Conservation (phyloP, 2,888 invertebrate genomes). For the Hydropsyche betteni region DNA sequence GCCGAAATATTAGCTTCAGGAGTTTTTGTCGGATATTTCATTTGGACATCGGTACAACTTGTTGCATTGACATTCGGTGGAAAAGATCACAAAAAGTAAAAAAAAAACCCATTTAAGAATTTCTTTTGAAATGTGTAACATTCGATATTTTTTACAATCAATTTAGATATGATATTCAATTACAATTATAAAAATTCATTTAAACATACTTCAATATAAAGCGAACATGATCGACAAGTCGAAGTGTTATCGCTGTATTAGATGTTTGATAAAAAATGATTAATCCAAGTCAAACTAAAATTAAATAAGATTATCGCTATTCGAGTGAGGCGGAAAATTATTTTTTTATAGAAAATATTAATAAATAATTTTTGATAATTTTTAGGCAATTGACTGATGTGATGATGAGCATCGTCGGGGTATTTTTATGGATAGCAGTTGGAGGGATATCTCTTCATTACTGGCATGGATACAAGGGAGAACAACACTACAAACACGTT, state of each 20-base stretch:
- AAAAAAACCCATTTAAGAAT: not conserved
- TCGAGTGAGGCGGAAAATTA: too few species aligned
- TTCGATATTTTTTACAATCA: too few species aligned
- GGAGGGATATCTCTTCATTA: conserved; percentile 89
- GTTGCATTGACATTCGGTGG: conserved; percentile 80
- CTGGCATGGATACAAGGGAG: conserved; percentile 87
- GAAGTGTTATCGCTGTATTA: too few species aligned
- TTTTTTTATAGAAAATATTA: not conserved
- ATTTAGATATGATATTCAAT: too few species aligned
- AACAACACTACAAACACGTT: conserved; percentile 78
- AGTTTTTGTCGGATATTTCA: conserved; percentile 85
- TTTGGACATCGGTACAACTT: conserved; percentile 81
- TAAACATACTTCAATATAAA: too few species aligned
- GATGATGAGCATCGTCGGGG: conserved; percentile 87
- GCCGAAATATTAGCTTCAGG: conserved; percentile 90
- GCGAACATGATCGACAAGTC: too few species aligned
- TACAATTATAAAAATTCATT: too few species aligned
- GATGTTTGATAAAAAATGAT: too few species aligned
- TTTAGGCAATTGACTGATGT: conserved; percentile 79
- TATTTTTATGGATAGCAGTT: conserved; percentile 85
- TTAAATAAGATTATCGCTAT: too few species aligned
- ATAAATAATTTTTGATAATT: conserved; percentile 48
- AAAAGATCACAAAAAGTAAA: conserved; percentile 78
- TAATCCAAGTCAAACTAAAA: too few species aligned
- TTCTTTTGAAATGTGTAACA: too few species aligned